Conservation (phyloP, 2,797 vertebrate genomes). For the Myotis findleyi region DNA sequence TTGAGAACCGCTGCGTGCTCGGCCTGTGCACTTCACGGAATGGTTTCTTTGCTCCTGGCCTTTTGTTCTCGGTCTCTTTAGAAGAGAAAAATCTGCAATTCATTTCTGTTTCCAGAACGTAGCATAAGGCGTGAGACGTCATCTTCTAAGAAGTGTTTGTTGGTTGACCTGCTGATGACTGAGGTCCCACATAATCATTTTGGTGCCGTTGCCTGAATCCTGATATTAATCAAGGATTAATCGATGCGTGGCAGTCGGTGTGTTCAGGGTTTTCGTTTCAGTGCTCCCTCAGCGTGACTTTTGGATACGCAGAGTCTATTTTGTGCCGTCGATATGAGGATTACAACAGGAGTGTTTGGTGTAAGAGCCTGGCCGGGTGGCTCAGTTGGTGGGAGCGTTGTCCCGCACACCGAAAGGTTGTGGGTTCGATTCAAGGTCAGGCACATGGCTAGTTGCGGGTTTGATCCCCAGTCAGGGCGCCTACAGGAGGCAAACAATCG, state of each 20-base stretch:
- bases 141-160: slow-evolving; percentile 27
- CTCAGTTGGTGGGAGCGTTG: too few relatives aligned
- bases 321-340: background rate
- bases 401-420: too few relatives aligned
- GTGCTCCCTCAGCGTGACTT: background rate
- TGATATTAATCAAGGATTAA: background rate
- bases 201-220: background rate
- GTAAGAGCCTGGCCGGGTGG: background rate
- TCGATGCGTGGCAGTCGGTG: background rate
- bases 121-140: background rate
- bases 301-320: background rate
- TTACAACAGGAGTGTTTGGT: background rate
- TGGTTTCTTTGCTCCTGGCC: background rate
- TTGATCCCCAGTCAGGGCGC: too few relatives aligned
- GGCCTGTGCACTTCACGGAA: background rate
- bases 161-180: background rate
- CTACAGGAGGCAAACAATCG: too few relatives aligned
- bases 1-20: background rate
- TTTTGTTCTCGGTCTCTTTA: slow-evolving; percentile 19
- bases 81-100: background rate
- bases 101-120: background rate
- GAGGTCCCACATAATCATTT: background rate
- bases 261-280: slow-evolving; percentile 13
- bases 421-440: too few relatives aligned
- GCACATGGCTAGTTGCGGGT: too few relatives aligned